Evolutionary conservation across 2,113 vertebrate species (phyloP).

Genomic region (Marmota flaviventris): DNA sequence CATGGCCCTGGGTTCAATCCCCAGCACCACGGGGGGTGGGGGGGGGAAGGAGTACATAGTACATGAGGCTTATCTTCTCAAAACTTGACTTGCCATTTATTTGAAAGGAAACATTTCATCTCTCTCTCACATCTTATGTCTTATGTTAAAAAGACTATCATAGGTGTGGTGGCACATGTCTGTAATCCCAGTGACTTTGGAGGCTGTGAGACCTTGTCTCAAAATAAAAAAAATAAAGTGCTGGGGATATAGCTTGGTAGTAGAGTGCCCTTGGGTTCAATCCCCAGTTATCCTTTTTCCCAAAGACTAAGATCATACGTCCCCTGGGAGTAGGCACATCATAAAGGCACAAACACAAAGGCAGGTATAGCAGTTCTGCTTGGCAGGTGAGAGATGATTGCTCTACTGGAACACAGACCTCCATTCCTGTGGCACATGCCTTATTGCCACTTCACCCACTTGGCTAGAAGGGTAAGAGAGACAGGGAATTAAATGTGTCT

Average conservation of each 20-base stretch:
- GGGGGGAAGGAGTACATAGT: background rate
- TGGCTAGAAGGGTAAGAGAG: background rate
- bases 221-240: no score
- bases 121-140: background rate
- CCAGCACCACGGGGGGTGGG: no score
- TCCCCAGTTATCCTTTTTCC: no score
- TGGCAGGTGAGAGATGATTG: background rate
- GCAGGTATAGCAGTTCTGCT: background rate
- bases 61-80: background rate
- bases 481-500: constrained; percentile 7
- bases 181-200: no score
- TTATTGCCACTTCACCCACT: constrained; percentile 59
- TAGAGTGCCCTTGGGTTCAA: no score
- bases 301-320: background rate
- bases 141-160: background rate
- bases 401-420: background rate
- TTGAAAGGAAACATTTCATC: background rate
- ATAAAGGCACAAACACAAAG: background rate
- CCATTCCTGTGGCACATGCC: background rate
- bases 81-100: constrained; percentile 12
- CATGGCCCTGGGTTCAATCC: no score
- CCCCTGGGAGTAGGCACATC: background rate
- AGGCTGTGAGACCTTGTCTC: no score
- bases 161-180: no score
- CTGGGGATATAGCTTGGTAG: no score